Base-by-base conservation (phyloP, 2,888 invertebrate genomes). In the Pollenia amentaria region DNA sequence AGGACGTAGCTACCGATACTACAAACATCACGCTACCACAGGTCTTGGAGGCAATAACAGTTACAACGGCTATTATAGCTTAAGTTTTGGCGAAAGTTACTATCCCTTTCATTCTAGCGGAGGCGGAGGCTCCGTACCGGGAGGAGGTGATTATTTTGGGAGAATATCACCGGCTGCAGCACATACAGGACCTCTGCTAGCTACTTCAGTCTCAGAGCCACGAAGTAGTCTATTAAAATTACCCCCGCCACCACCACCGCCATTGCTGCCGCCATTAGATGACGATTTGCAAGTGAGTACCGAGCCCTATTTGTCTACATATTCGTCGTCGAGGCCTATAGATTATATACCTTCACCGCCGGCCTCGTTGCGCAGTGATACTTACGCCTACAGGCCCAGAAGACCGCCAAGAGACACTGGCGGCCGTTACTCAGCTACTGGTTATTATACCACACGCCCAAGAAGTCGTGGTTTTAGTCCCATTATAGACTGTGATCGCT, bases 121-220 rank as follows among this genome's bases (percentile, higher is more conserved):
- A 16, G 90, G 91, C 65, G 90, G 89, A 55, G 90, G 89, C 4
- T 29, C 29, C 40, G 90, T 90, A 69, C 48, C 46, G 11, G 83
- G 77, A 51, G 84, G 84, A 44, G 83, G 91, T 10, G 91, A 91
- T 11, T 92, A 91, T 76, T 91, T 91, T 85, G 88, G 91, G 80
- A 84, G 88, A 78, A 88, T 88, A 42, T 89, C 89, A 51, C 88
- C 89, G n/a, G 89, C 89, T 21, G 85, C 89, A 11, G 88, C 89
- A 3, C 89, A 90, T 64, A 88, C 90, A 21, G 90, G 90, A 21
- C 91, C 91, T 14, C 84, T 92, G 70, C 82, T 92, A 72, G 90
- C 89, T 18, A 89, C 90, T 42, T 91, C 92, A 9, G 88, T 90
- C 4, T 90, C 92, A n/a, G 87, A 86, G 48, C 81, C 81, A 29